A percentile compares a stretch with the other conserved stretches of the same genome.
phyloP scores from a whole-genome alignment of 2,113 vertebrate genomes.

The Cryptomyrus ogoouensis region DNA sequence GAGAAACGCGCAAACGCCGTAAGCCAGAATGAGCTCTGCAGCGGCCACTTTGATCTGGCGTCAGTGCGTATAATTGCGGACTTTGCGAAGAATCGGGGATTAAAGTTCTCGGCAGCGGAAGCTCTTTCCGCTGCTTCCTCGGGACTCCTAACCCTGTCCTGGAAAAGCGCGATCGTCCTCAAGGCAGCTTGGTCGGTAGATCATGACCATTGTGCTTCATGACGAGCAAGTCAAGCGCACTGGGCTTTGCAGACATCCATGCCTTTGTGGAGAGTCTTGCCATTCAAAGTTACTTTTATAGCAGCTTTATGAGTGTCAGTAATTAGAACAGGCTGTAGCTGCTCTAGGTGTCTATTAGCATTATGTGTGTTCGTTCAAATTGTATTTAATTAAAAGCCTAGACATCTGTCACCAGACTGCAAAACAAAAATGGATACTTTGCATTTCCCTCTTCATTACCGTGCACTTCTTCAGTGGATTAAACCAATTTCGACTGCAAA shows the following conservation, averaged over 20 bases:
- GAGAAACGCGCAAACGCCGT: neutral
- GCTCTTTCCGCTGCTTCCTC: neutral
- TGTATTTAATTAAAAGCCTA: constrained; percentile 1
- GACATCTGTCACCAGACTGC: neutral
- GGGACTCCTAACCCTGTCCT: neutral
- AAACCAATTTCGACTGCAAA: neutral
- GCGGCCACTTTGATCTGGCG: constrained; percentile 38
- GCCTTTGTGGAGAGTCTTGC: constrained; percentile 12
- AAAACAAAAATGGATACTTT: constrained; percentile 9
- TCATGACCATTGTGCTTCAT: constrained; percentile 4
- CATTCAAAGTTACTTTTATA: constrained; percentile 5
- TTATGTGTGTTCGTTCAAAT: neutral
- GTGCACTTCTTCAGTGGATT: neutral
- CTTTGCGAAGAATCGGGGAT: constrained; percentile 28
- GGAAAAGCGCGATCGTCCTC: constrained; percentile 34
- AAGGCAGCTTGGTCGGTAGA: constrained; percentile 27
- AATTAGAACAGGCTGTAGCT: constrained; percentile 14
- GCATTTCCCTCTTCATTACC: neutral
- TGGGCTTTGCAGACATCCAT: neutral
- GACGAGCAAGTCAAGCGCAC: neutral
- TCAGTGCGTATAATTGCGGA: constrained; percentile 24
- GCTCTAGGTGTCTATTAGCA: constrained; percentile 14
- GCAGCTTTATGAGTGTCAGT: constrained; percentile 9
- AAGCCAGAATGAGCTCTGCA: constrained; percentile 14
- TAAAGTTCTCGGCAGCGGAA: neutral